Base-by-base conservation (phyloP, 2,113 vertebrate species). In the Rhabdornis inornatus region DNA sequence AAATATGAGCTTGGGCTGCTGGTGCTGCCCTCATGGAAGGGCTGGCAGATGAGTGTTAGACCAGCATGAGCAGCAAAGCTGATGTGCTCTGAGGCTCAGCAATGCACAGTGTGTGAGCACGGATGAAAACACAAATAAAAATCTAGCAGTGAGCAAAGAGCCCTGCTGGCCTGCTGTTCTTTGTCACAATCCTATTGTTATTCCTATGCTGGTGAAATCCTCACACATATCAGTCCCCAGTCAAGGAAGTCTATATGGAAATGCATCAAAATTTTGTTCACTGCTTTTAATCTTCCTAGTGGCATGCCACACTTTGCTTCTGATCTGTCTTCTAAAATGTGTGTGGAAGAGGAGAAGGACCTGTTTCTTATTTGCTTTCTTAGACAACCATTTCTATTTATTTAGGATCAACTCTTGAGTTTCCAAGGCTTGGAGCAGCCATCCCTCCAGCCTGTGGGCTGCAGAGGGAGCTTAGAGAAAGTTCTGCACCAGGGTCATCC, bases 361-460 rank as follows among this genome's bases (percentile, higher is more conserved):
- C 15, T 56, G 18, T 55, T 70, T 50, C 40, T 75, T 35, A 44
- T 10, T 49, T 42, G 37, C 2, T 40, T 80, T 91, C 74, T 91
- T 4, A 44, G 91, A 61, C 23, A 74, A 47, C 2, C 0, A 3
- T 39, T 72, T 53, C 25, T 76, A 22, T 80, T 68, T 71, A 27
- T 33, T 45, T n/a, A 49, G 11, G 7, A 28, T 25, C 7, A 27
- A 27, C 7, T 85, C 31, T 39, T 22, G 30, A 68, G 19, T 39
- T 94, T 52, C 45, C 21, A 60, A 90, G 22, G 24, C 39, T 90
- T 33, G 47, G 24, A 50, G 40, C 21, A 70, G 14, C 12, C 39
- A 47, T 2, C 0, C 1, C 10, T 71, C 39, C 22, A 50, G 24
- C 13, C 22, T 69, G 35, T 4, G 3, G 8, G 11, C 23, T 42